These are phyloP conservation scores for Gobiocypris rarus DNA, from an alignment of 2,113 vertebrate genomes.

Conservation along the genomic window DNA sequence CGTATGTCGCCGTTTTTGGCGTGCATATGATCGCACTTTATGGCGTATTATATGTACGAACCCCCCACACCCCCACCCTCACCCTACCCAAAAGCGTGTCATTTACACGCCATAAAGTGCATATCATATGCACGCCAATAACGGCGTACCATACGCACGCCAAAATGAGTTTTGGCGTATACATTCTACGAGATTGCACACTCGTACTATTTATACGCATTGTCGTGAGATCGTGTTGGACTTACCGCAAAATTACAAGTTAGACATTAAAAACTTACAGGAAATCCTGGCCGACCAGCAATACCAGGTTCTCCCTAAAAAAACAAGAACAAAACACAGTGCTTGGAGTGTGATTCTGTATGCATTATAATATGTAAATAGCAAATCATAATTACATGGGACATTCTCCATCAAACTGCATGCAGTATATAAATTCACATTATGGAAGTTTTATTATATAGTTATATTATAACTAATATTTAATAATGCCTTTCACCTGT, in stretches of 20 bases:
- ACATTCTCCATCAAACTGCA: neutral
- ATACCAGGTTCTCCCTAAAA: slow-evolving; percentile 56
- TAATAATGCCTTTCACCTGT: slow-evolving; percentile 65
- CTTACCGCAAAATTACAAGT: neutral
- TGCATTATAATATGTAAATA: neutral
- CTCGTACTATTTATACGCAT: too few relatives aligned
- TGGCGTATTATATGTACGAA: too few relatives aligned
- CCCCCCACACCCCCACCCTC: too few relatives aligned
- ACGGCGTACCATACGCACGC: too few relatives aligned
- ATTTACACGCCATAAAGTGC: too few relatives aligned
- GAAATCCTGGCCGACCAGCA: slow-evolving; percentile 66
- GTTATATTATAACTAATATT: neutral
- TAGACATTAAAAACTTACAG: slow-evolving; percentile 59
- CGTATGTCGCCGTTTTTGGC: too few relatives aligned
- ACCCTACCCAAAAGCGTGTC: too few relatives aligned
- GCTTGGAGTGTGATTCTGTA: neutral
- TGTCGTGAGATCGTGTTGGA: too few relatives aligned
- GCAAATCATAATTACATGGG: neutral
- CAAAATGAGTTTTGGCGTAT: too few relatives aligned
- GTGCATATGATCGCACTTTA: too few relatives aligned
- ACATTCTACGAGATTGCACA: too few relatives aligned
- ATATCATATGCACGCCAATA: too few relatives aligned
- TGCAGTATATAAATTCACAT: neutral
- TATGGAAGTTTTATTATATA: neutral
- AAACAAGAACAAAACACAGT: slow-evolving; percentile 8